These are phyloP conservation scores for Drosophila demipolita DNA, from an alignment of 2,888 invertebrate genomes.

Conservation along the genomic window DNA sequence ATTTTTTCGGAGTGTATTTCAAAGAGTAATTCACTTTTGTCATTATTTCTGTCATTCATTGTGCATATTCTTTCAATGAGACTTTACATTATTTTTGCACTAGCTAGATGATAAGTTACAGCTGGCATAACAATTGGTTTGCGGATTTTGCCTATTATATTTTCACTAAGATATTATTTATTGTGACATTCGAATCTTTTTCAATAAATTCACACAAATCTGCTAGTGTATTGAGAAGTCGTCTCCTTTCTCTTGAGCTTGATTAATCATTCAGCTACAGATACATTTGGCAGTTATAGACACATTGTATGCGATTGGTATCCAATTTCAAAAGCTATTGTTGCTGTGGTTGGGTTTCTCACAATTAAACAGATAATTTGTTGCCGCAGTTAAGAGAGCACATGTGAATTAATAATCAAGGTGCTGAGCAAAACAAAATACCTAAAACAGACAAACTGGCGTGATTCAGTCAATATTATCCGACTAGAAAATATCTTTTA, in stretches of 20 bases:
- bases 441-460: neutral
- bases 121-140: neutral
- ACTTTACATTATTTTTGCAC: neutral
- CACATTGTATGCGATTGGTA: constrained; percentile 32
- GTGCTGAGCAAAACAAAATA: constrained; percentile 14
- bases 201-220: neutral
- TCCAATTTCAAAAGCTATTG: constrained; percentile 35
- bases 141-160: too few species aligned
- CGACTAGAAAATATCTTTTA: neutral
- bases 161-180: neutral
- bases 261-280: constrained; percentile 24
- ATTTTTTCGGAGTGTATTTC: neutral
- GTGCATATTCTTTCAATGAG: neutral
- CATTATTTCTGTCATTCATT: neutral
- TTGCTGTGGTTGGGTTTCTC: constrained; percentile 60
- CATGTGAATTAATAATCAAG: constrained; percentile 64
- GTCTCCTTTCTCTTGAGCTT: constrained; percentile 17
- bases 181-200: neutral
- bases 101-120: neutral
- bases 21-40: neutral
- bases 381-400: constrained; percentile 47
- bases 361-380: constrained; percentile 74
- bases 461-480: neutral
- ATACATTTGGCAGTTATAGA: constrained; percentile 24
- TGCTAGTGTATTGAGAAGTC: constrained; percentile 4